These are phyloP conservation scores for Pterocles gutturalis DNA, from an alignment of 2,113 vertebrate species.

Conservation along the genomic window DNA sequence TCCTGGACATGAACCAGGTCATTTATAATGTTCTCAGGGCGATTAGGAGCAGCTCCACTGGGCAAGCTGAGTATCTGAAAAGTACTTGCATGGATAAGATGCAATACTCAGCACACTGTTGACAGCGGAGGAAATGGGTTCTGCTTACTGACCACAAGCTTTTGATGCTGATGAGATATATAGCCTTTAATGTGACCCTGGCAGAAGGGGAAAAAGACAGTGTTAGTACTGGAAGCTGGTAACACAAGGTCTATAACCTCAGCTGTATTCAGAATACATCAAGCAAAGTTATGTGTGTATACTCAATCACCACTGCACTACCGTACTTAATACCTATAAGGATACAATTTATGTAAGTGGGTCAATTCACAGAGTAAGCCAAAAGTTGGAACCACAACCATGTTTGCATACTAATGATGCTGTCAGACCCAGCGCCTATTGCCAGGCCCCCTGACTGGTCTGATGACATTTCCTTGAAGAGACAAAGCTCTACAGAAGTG, in stretches of 20 bases:
- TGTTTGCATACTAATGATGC: accelerated
- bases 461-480: neutral
- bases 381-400: neutral
- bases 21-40: neutral
- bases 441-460: neutral
- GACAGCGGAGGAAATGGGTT: constrained; percentile 94
- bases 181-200: constrained; percentile 99
- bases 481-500: neutral
- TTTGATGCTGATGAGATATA: constrained; percentile 98
- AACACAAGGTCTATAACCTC: neutral
- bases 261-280: neutral
- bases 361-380: neutral
- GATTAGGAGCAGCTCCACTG: neutral
- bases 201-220: neutral
- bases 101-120: constrained; percentile 81
- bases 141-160: constrained; percentile 98
- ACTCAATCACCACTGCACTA: neutral
- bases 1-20: neutral
- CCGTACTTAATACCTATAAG: neutral
- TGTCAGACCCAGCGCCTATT: neutral
- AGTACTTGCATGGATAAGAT: neutral
- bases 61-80: neutral
- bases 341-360: neutral
- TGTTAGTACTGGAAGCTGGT: neutral
- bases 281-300: neutral